Conservation (phyloP, 2,113 vertebrate species). For the Percopsis transmontana region DNA sequence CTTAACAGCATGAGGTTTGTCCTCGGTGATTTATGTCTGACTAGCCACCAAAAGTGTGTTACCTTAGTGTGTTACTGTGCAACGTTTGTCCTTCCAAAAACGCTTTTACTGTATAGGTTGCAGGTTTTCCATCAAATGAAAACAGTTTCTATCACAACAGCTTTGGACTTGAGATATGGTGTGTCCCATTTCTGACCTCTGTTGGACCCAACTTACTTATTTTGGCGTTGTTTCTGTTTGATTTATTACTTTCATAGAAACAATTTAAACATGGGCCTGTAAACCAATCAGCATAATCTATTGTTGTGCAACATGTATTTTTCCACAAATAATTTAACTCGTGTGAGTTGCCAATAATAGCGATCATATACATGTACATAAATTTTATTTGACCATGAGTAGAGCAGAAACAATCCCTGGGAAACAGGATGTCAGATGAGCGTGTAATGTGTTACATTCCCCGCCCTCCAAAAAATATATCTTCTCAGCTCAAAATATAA, state of each 20-base stretch:
- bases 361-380: conserved; percentile 11
- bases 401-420: not conserved
- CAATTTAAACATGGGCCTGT: conserved; percentile 33
- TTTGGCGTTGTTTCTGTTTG: conserved; percentile 41
- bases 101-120: conserved; percentile 17
- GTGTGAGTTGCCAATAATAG: conserved; percentile 12
- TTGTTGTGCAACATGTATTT: conserved; percentile 27
- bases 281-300: conserved; percentile 40
- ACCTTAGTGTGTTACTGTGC: conserved; percentile 6
- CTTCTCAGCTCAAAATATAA: conserved; percentile 4
- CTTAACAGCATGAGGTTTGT: conserved; percentile 53
- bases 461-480: not conserved
- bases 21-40: conserved; percentile 54
- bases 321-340: conserved; percentile 20
- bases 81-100: not conserved
- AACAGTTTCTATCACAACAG: conserved; percentile 43
- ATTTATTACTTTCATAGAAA: conserved; percentile 40
- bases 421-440: not conserved
- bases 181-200: conserved; percentile 61
- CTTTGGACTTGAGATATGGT: conserved; percentile 52
- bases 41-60: conserved; percentile 47
- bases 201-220: conserved; percentile 27
- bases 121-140: conserved; percentile 39
- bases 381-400: conserved; percentile 3
- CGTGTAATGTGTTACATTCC: conserved; percentile 6